Evolutionary conservation across 2,113 vertebrate species (phyloP).

Genomic region (Pavo muticus): DNA sequence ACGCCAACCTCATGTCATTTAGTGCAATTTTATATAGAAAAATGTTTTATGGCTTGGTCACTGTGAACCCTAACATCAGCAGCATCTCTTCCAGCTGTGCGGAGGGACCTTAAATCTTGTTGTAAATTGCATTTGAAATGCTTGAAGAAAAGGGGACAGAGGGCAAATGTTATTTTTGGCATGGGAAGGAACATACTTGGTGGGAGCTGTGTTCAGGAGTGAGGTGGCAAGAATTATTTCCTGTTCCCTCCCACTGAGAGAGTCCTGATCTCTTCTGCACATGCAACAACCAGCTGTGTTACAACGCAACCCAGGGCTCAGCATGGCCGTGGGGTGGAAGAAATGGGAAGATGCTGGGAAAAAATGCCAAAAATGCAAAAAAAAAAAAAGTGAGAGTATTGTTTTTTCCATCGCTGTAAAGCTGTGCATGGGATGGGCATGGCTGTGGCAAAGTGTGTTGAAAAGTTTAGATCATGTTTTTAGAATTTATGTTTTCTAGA

Average conservation of each 20-base stretch:
- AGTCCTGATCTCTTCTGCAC: not conserved
- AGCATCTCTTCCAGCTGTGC: too few relatives aligned
- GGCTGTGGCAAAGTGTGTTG: not conserved
- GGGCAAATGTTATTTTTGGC: not conserved
- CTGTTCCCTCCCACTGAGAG: not conserved
- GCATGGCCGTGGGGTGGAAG: not conserved
- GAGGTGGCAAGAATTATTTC: not conserved
- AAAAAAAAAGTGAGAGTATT: too few relatives aligned
- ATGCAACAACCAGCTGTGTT: not conserved
- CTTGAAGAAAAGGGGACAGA: not conserved
- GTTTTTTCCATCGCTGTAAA: not conserved
- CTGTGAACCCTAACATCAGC: not conserved
- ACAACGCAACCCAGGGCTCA: not conserved
- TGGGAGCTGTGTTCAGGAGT: not conserved
- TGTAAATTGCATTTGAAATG: not conserved
- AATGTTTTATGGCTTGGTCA: not conserved
- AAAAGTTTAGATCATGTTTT: not conserved
- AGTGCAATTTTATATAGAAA: not conserved
- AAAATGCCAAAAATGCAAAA: not conserved
- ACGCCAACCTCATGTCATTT: fast-evolving
- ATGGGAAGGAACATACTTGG: fast-evolving
- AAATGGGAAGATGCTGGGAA: not conserved
- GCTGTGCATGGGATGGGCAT: fast-evolving
- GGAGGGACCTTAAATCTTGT: not conserved
- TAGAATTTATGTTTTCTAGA: not conserved